Percentiles rank a stretch among this genome's conserved stretches.
phyloP scores from a whole-genome alignment of 64 coral and sea anemone species.

The Stylophora pistillata region DNA sequence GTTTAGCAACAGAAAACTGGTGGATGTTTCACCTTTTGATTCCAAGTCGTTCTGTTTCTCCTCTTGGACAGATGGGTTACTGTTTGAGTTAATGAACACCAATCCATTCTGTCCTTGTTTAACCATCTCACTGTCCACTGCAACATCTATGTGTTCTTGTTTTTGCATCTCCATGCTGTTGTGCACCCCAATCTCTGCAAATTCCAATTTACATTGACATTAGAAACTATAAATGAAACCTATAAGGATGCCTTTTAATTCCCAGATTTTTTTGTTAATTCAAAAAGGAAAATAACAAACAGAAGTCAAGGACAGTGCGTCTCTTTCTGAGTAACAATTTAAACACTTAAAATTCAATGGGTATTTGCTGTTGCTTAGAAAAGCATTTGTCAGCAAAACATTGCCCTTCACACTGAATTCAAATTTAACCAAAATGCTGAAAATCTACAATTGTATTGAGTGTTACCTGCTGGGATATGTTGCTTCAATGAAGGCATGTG shows the following conservation, averaged over 20 bases:
- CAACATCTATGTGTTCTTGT: not conserved
- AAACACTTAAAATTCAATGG: no score
- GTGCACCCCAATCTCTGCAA: not conserved
- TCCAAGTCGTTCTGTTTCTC: not conserved
- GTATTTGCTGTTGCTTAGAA: no score
- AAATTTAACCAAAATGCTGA: no score
- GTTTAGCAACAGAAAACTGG: not conserved
- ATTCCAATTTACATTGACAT: not conserved
- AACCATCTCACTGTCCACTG: conserved; percentile 4
- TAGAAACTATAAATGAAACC: not conserved
- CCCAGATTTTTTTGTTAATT: no score
- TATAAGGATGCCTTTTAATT: not conserved
- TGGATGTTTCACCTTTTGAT: not conserved
- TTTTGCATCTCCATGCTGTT: not conserved
- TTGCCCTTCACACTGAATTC: no score
- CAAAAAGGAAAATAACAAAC: no score
- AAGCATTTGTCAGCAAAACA: no score
- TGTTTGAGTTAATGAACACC: not conserved
- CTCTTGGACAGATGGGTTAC: not conserved
- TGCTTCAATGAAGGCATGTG: not conserved
- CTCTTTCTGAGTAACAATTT: no score
- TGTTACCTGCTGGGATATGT: not conserved
- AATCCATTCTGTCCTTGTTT: conserved; percentile 12
- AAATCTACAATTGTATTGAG: no score
- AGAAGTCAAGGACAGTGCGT: no score